Evolutionary conservation across 2,113 vertebrate species (phyloP).

Genomic region (Enhydra lutris): DNA sequence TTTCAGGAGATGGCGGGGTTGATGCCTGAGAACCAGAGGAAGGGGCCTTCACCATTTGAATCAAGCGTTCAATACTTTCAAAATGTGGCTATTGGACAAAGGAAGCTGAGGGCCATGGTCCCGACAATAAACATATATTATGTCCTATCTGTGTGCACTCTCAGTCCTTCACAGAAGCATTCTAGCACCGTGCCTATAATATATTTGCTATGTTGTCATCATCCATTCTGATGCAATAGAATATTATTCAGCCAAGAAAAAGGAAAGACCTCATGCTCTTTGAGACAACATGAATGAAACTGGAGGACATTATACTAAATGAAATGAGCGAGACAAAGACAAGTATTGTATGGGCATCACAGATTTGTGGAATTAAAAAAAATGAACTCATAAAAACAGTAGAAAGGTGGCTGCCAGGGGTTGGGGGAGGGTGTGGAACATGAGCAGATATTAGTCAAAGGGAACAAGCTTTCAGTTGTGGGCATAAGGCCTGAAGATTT

Average conservation of each 20-base stretch:
- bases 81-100: neutral
- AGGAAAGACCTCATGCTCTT: neutral
- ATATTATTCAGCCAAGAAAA: neutral
- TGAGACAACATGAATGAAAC: neutral
- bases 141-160: rapidly evolving
- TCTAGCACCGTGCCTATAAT: neutral
- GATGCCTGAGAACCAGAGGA: neutral
- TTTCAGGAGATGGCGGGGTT: neutral
- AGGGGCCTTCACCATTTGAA: neutral
- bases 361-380: neutral
- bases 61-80: neutral
- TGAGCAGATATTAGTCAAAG: neutral
- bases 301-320: neutral
- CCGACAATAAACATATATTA: rapidly evolving
- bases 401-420: neutral
- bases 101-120: neutral
- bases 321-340: neutral
- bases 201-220: neutral
- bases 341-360: neutral
- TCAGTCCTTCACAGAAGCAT: neutral
- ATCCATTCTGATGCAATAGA: neutral
- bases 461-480: neutral
- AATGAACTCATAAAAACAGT: neutral
- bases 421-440: no score
- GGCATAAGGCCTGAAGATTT: neutral